Percentiles rank a stretch among this genome's conserved stretches.
Evolutionary conservation across 2,888 invertebrate species (phyloP).

Genomic region (Crematogaster levior): DNA sequence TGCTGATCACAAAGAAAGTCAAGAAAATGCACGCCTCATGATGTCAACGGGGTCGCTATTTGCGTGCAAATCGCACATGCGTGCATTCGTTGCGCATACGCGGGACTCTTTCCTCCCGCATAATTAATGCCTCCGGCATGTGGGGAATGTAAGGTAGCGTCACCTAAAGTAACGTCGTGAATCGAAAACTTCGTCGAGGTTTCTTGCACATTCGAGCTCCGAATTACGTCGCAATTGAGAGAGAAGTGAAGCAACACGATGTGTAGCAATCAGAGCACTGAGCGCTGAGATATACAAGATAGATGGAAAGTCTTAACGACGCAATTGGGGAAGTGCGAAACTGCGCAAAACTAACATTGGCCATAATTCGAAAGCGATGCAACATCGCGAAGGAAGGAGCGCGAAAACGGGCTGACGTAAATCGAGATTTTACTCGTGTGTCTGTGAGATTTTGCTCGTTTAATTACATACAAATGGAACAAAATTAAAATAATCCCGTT

Average conservation of each 20-base stretch:
- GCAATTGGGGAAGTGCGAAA: conserved; percentile 40
- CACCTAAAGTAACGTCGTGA: neutral
- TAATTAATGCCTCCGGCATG: conserved; percentile 23
- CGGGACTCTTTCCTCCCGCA: conserved; percentile 37
- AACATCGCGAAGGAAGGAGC: conserved; percentile 17
- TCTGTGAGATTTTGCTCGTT: neutral
- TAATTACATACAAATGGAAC: neutral
- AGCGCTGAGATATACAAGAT: conserved; percentile 33
- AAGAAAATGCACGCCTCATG: conserved; percentile 33
- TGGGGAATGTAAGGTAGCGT: conserved; percentile 31
- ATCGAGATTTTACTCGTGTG: neutral
- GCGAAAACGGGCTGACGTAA: conserved; percentile 19
- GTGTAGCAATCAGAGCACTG: conserved; percentile 38
- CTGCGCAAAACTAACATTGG: conserved; percentile 33
- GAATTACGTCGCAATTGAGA: conserved; percentile 24
- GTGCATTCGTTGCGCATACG: conserved; percentile 12
- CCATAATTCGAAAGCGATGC: conserved; percentile 20
- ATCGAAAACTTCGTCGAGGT: conserved; percentile 2
- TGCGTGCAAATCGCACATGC: conserved; percentile 40
- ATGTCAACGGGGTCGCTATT: conserved; percentile 50
- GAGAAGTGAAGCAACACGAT: conserved; percentile 27
- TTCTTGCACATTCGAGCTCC: neutral
- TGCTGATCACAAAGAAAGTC: conserved; percentile 31
- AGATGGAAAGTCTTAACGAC: conserved; percentile 42
- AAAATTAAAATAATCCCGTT: conserved; percentile 3